These are phyloP conservation scores for Troilus luridus DNA, from an alignment of 2,888 invertebrate species.

Conservation along the genomic window DNA sequence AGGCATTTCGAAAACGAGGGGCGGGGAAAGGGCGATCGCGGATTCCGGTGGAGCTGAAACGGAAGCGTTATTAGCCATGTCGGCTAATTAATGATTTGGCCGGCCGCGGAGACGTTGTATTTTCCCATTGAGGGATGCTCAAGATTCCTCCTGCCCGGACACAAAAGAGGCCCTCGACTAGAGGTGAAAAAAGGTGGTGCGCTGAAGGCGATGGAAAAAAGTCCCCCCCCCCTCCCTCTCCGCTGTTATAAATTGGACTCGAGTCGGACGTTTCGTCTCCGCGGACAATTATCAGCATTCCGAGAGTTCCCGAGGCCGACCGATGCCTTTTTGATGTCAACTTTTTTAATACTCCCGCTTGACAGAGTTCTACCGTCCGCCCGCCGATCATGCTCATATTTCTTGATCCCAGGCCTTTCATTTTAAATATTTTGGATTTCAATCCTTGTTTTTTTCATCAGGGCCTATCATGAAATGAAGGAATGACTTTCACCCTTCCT, in stretches of 20 bases:
- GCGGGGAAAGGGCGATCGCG: slow-evolving; percentile 4
- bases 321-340: slow-evolving; percentile 55
- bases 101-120: slow-evolving; percentile 37
- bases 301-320: slow-evolving; percentile 52
- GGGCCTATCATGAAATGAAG: background rate
- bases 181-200: slow-evolving; percentile 47
- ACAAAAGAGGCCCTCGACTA: slow-evolving; percentile 48
- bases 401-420: slow-evolving; percentile 15
- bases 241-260: slow-evolving; percentile 55
- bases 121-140: slow-evolving; percentile 53
- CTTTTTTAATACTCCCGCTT: slow-evolving; percentile 57
- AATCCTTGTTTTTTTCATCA: background rate
- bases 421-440: slow-evolving; percentile 42
- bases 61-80: slow-evolving; percentile 49
- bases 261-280: slow-evolving; percentile 48
- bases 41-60: slow-evolving; percentile 24
- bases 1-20: slow-evolving; percentile 36
- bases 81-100: slow-evolving; percentile 47
- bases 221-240: background rate
- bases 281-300: slow-evolving; percentile 58
- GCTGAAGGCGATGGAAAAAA: slow-evolving; percentile 48
- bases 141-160: slow-evolving; percentile 48
- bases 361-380: slow-evolving; percentile 24
- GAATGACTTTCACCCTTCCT: background rate
- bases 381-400: slow-evolving; percentile 33